phyloP scores from a whole-genome alignment of 1,140 invertebrate genomes.

The Lepidurus apus region DNA sequence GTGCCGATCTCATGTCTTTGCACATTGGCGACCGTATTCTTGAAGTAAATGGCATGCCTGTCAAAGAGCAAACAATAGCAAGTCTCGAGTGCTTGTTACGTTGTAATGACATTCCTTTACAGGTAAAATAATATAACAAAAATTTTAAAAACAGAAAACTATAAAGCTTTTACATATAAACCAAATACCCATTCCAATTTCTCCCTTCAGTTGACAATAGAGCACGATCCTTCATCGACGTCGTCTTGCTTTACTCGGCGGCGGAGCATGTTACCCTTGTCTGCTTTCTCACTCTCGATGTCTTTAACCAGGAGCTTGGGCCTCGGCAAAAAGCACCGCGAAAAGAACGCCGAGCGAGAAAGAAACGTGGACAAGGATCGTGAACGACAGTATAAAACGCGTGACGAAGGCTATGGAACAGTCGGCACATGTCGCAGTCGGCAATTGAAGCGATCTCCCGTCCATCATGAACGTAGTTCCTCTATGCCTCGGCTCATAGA shows the following conservation, averaged over 20 bases:
- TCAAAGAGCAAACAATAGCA: constrained; percentile 68
- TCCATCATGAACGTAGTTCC: constrained; percentile 8
- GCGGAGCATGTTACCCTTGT: constrained; percentile 44
- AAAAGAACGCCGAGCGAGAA: constrained; percentile 24
- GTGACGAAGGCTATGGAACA: constrained; percentile 58
- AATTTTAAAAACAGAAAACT: neutral
- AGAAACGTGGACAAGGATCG: constrained; percentile 34
- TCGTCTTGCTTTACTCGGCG: constrained; percentile 46
- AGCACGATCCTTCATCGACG: constrained; percentile 72
- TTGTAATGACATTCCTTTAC: constrained; percentile 65
- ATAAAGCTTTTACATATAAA: neutral
- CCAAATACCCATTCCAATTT: neutral
- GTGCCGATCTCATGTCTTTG: constrained; percentile 70
- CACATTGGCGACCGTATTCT: constrained; percentile 85
- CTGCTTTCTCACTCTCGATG: neutral
- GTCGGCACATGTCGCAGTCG: constrained; percentile 46
- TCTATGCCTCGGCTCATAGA: constrained; percentile 12
- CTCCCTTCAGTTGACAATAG: constrained; percentile 64
- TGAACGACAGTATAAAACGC: constrained; percentile 48
- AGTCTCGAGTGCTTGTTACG: constrained; percentile 69
- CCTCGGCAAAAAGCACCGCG: neutral
- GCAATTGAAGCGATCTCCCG: neutral
- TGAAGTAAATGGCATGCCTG: constrained; percentile 84
- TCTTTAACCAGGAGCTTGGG: constrained; percentile 23
- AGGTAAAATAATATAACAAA: constrained; percentile 45